Evolutionary conservation across 2,113 vertebrate species (phyloP), one percentile per base, ranked within the genome.

Genomic region (Todiramphus chloris): DNA sequence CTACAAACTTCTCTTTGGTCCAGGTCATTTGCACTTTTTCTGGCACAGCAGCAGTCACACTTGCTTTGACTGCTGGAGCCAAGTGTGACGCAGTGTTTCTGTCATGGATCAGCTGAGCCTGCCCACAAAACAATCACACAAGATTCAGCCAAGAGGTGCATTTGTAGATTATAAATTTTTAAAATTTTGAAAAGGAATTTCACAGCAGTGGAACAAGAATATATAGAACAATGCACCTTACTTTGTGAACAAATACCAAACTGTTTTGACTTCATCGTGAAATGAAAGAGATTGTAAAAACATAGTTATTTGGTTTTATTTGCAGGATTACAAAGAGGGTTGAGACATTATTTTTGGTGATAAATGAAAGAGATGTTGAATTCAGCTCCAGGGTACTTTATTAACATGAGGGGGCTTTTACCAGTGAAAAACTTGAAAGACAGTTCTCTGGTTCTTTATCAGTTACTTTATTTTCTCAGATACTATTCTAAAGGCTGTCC

Each of bases 41-140:
- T 0, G 98, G 98, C 1, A 92, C 78, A 18, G 94, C 64, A 24
- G 98, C 92, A 1, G 97, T 88, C 46, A 96, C 93, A 2, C 70
- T 97, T 44, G 95, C 58, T 96, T 95, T 97, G 53, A 92, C 41
- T 1, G 92, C 87, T 33, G 81, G 93, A 0, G 98, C 33, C 2
- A 98, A 96, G 33, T 98, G 99, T 2, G 99, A 98, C 0, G 98
- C 99, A 0, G 99, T 99, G 97, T 99, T 99, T 96, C 98, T 98
- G 97, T 99, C 99, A 1, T 99, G 99, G 95, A 99, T 99, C 53
- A 99, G 98, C 95, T 99, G 99, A 28, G 99, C 99, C 99, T 99
- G 89, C 82, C 20, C 82, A 95, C 59, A 93, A 87, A 90, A 91
- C 24, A 68, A 91, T 4, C 18, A 39, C 20, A 6, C n/a, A 91